These are phyloP conservation scores for Scalopus aquaticus DNA, from an alignment of 2,113 vertebrate genomes.

Conservation along the genomic window DNA sequence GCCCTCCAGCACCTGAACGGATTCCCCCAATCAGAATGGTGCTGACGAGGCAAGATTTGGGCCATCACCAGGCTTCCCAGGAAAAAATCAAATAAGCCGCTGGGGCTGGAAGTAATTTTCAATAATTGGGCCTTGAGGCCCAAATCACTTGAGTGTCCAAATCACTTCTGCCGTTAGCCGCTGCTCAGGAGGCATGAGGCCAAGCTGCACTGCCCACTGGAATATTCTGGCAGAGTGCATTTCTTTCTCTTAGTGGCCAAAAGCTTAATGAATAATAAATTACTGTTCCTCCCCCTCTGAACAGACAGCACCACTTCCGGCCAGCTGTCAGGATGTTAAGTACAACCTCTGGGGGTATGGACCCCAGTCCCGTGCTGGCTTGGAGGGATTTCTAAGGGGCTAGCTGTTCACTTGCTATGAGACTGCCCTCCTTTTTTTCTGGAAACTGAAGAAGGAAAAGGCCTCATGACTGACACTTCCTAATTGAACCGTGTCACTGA, in stretches of 20 bases:
- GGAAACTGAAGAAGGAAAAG: background rate
- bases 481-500: background rate
- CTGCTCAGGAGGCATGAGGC: background rate
- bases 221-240: background rate
- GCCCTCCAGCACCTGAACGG: background rate
- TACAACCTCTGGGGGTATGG: too few species aligned
- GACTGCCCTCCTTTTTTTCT: background rate
- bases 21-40: background rate
- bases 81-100: background rate
- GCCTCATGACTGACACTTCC: background rate
- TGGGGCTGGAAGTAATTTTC: constrained; percentile 42
- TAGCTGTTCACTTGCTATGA: background rate
- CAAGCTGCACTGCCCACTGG: background rate
- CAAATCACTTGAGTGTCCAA: background rate
- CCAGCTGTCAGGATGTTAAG: background rate
- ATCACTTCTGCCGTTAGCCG: background rate
- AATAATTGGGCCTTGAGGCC: background rate
- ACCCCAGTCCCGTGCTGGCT: too few species aligned
- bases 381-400: background rate
- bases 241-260: background rate
- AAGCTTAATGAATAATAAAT: background rate
- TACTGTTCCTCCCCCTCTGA: too few species aligned
- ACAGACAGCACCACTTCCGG: background rate
- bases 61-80: background rate
- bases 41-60: background rate